Evolutionary conservation across 2,888 invertebrate species (phyloP).

Genomic region (Melitaea athalia): DNA sequence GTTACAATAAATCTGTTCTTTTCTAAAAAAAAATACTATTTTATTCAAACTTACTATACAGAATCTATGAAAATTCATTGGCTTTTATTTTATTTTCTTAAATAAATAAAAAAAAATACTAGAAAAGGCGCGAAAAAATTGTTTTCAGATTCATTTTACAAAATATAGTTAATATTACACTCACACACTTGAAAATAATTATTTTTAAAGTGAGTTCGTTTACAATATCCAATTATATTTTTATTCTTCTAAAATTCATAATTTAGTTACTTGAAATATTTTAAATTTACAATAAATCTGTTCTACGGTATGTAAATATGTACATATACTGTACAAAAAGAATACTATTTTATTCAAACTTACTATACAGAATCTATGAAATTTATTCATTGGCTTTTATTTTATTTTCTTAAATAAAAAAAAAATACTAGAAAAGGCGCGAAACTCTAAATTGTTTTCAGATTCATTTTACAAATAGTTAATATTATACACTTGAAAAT

Average conservation of each 20-base stretch:
- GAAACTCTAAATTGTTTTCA: constrained; percentile 12
- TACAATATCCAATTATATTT: neutral
- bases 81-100: neutral
- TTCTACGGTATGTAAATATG: neutral
- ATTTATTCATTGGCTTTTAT: neutral
- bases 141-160: neutral
- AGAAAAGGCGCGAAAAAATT: constrained; percentile 19
- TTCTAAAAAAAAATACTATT: too few relatives aligned
- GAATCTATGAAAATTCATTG: neutral
- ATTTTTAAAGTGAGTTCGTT: neutral
- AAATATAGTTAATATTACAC: neutral
- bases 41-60: too few relatives aligned
- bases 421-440: constrained; percentile 1
- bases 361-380: too few relatives aligned
- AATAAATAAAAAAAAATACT: neutral
- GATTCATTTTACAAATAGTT: neutral
- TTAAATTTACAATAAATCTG: too few relatives aligned
- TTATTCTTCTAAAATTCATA: neutral
- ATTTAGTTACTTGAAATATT: neutral
- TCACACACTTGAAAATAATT: neutral
- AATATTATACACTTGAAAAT: neutral
- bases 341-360: too few relatives aligned
- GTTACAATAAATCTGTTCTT: too few relatives aligned
- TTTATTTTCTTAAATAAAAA: neutral
- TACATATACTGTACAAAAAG: too few relatives aligned